Evolutionary conservation across 2,113 vertebrate genomes (phyloP), one percentile per base, ranked within the genome.

Genomic region (Chunga burmeisteri): DNA sequence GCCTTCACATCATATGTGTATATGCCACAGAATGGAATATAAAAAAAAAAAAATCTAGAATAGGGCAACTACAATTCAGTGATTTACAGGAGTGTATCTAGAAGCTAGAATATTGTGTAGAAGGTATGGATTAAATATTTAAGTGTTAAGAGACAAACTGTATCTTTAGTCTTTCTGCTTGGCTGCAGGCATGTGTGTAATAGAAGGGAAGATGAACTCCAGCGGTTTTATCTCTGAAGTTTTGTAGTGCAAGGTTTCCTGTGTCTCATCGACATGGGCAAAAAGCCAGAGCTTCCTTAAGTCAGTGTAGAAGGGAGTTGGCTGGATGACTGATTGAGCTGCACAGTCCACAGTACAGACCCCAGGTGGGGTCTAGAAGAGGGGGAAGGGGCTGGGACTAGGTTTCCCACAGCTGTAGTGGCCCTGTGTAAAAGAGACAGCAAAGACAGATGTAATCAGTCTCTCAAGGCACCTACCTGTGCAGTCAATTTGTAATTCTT

Each of bases 121-220:
- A 91, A 81, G 27, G 34, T 84, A 74, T 36, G 32, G 58, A 95
- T 94, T 96, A 95, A 96, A 95, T 95, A 96, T 94, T 92, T 82
- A 97, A 78, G 81, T 92, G 68, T 72, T 50, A 70, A 80, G 86
- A 96, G 82, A 83, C 23, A 92, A 92, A 56, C 55, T 68, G 23
- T 86, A 4, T 81, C 66, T 92, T 89, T 66, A 88, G 67, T 73
- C 3, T 93, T 62, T 75, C 47, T 63, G 29, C 49, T 74, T 94
- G 86, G 36, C 67, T 77, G 85, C 42, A 79, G 74, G 78, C 53
- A 1, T 15, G 0, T 7, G 63, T 71, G 67, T 90, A 91, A 23
- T 72, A 44, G 49, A 36, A 42, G 63, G 42, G 59, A 74, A 66
- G 58, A n/a, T 67, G 73, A 81, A 74, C 68, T 95, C 66, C 36